Base-by-base conservation (phyloP, 2,113 vertebrate genomes). In the Ictalurus furcatus region DNA sequence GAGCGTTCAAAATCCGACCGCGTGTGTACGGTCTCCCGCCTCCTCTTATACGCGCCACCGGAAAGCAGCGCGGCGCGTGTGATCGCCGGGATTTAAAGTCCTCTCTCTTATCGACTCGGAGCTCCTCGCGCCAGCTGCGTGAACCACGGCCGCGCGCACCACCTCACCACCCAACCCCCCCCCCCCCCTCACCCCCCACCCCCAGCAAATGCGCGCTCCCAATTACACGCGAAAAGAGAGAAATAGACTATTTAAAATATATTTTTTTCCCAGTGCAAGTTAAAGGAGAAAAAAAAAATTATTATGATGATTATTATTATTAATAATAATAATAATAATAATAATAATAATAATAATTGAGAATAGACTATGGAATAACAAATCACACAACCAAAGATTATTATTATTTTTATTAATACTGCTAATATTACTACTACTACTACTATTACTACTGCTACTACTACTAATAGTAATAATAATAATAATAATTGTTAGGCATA, bases 51-150 rank as follows among this genome's bases (percentile, higher is more conserved):
- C 28, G 61, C 61, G 16, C 83, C 52, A 63, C 34, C 58, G 81
- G 34, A 44, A 84, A 48, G 67, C 65, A 69, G 25, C 67, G 17
- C 67, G n/a, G 85, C 52, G 85, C 85, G 71, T 74, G 85, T 59
- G 85, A 58, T 74, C 48, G 54, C 71, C 19, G 85, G 69, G 71
- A 74, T 86, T 76, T 85, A 71, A 86, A 86, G 34, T 37, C 54
- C 85, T 76, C 48, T 69, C 63, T 69, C 63, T 71, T 71, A 85
- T 85, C 84, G 84, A 85, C 65, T 67, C 67, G n/a, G 48, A 52
- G 54, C 71, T 86, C 30, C 52, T 54, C 71, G 81, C 30, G 30
- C 85, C 85, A 44, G 69, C 85, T 86, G 63, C 84, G 63, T 71
- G n/a, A 48, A 67, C 84, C 67, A 67, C 84, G 44, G 63, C 3